phyloP scores from a whole-genome alignment of 2,888 invertebrate species.

The Agrotis exclamationis region DNA sequence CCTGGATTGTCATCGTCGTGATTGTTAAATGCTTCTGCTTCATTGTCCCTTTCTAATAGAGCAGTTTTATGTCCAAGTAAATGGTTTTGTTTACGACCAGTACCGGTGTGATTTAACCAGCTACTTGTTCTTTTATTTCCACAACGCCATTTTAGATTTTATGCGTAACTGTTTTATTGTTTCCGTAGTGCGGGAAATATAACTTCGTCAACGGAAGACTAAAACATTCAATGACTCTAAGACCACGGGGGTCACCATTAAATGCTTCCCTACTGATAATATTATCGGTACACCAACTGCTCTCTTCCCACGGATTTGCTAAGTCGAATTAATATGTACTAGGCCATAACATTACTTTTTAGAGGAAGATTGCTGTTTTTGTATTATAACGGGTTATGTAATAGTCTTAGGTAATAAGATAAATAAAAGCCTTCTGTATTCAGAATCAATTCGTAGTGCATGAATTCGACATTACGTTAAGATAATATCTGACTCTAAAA shows the following conservation, averaged over 20 bases:
- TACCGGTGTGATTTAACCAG: slow-evolving; percentile 17
- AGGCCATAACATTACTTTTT: slow-evolving; percentile 4
- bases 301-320: slow-evolving; percentile 53
- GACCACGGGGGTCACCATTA: slow-evolving; percentile 59
- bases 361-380: not conserved
- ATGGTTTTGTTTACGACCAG: slow-evolving; percentile 10
- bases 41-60: not conserved
- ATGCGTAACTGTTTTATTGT: slow-evolving; percentile 33
- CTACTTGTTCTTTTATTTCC: slow-evolving; percentile 38
- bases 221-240: slow-evolving; percentile 22
- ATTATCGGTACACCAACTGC: slow-evolving; percentile 23
- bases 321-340: slow-evolving; percentile 1
- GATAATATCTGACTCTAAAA: not conserved
- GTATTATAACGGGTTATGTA: not conserved
- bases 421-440: not conserved
- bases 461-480: not conserved
- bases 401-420: not conserved
- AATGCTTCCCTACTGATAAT: slow-evolving; percentile 56
- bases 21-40: not conserved
- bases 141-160: slow-evolving; percentile 31
- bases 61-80: slow-evolving; percentile 6
- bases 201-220: slow-evolving; percentile 41
- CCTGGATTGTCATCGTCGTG: not conserved
- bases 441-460: not conserved
- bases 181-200: slow-evolving; percentile 28